Evolutionary conservation across 2,888 invertebrate species (phyloP).

Genomic region (Ligdia adustata): DNA sequence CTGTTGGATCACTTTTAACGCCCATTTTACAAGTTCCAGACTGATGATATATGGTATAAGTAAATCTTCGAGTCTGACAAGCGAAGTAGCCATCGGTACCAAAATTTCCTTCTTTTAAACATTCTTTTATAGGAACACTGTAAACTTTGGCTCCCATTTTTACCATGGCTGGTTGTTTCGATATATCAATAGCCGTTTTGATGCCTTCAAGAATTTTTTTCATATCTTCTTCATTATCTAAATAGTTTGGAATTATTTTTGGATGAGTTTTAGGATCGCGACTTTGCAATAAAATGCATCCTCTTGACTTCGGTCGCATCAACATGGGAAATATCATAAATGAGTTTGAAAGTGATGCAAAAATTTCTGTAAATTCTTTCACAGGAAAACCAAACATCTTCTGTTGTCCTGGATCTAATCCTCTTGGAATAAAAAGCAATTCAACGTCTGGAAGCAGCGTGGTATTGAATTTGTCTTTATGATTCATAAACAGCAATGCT

Average conservation of each 20-base stretch:
- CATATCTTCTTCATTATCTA: conserved; percentile 85
- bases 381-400: conserved; percentile 82
- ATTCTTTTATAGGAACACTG: conserved; percentile 84
- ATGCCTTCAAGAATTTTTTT: conserved; percentile 86
- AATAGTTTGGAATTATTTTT: conserved; percentile 90
- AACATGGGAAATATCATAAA: conserved; percentile 87
- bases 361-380: conserved; percentile 68
- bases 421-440: conserved; percentile 84
- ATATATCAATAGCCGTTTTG: conserved; percentile 82
- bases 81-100: conserved; percentile 88
- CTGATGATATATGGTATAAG: conserved; percentile 88
- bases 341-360: conserved; percentile 60
- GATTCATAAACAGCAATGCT: conserved; percentile 85
- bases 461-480: conserved; percentile 80
- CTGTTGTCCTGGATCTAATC: conserved; percentile 76
- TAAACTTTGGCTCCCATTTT: conserved; percentile 84
- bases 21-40: conserved; percentile 89
- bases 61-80: conserved; percentile 86
- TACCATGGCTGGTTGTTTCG: conserved; percentile 83
- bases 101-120: conserved; percentile 79
- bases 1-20: conserved; percentile 74
- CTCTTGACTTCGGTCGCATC: conserved; percentile 88
- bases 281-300: conserved; percentile 86
- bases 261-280: conserved; percentile 89
- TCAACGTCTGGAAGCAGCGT: conserved; percentile 87